Evolutionary conservation across 30 jellyfish, hydroid and myxozoan genomes (phyloP).

Genomic region (Phacellophora camtschatica): DNA sequence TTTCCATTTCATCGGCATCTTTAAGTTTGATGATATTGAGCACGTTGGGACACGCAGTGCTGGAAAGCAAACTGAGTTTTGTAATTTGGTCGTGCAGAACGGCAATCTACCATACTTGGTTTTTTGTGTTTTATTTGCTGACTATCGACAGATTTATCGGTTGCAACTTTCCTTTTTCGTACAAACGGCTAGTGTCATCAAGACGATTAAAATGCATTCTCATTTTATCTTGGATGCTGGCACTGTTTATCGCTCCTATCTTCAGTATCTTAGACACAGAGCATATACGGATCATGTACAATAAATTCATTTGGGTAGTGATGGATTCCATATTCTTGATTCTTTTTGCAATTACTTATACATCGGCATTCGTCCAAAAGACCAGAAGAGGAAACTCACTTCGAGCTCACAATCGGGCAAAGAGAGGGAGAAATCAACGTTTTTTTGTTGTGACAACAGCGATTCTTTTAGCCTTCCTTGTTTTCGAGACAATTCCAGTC

Average conservation of each 20-base stretch:
- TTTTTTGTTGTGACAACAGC: not conserved
- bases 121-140: not conserved
- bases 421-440: not conserved
- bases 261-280: not conserved
- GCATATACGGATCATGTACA: not conserved
- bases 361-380: not conserved
- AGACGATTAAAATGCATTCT: not conserved
- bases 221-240: not conserved
- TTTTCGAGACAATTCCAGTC: not conserved
- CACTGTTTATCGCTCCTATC: not conserved
- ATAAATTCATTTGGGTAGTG: not conserved
- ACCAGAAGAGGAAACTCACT: not conserved
- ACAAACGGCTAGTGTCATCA: not conserved
- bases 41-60: not conserved
- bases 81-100: not conserved
- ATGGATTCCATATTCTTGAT: not conserved
- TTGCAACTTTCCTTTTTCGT: not conserved
- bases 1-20: not conserved
- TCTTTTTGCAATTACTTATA: not conserved
- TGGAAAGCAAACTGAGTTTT: not conserved
- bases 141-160: slow-evolving; percentile 3
- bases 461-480: not conserved
- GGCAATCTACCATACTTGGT: not conserved
- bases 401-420: not conserved
- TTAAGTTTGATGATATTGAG: not conserved